Evolutionary conservation across 2,113 vertebrate species (phyloP), one percentile per base, ranked within the genome.

Genomic region (Maccullochella peelii): DNA sequence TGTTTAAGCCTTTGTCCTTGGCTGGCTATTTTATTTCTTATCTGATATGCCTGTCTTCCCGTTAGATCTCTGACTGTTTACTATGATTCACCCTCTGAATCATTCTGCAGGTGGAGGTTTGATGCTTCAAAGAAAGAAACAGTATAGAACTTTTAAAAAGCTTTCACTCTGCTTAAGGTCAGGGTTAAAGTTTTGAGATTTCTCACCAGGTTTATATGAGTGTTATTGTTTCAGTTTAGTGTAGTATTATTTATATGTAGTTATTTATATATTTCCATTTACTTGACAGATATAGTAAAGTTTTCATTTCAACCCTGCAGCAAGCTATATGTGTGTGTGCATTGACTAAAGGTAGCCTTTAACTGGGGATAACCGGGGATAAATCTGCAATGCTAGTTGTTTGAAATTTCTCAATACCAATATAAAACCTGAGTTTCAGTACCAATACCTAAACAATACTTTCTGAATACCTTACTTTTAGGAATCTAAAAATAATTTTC

Each of bases 1-100:
- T 74, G 16, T 54, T 33, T 20, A 63, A 42, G 69, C 20, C 12
- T 86, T 90, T 89, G 74, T 91, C 79, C 84, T 89, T 73, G 76
- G 57, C 62, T 55, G 66, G 52, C 71, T 77, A 40, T 83, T 89
- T 83, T 58, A 54, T 86, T 78, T 83, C 73, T 86, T 47, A 86
- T 85, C 80, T 80, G 86, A 86, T 68, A 78, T 73, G 55, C 4
- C 36, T 3, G 18, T 80, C 54, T 82, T 69, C 68, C 73, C 2
- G 7, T 83, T 44, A 70, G 72, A 81, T 81, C 78, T 33, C 59
- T 57, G 70, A 63, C 75, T 72, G 6, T 78, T 83, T 42, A 57
- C 25, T 25, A 0, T 57, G 75, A 79, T 89, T 81, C 65, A 77
- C 86, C 59, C 1, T 73, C 5, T 77, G 58, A 82, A n/a, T 84